phyloP scores from a whole-genome alignment of 2,888 invertebrate genomes.

The Drosophila siamana region DNA sequence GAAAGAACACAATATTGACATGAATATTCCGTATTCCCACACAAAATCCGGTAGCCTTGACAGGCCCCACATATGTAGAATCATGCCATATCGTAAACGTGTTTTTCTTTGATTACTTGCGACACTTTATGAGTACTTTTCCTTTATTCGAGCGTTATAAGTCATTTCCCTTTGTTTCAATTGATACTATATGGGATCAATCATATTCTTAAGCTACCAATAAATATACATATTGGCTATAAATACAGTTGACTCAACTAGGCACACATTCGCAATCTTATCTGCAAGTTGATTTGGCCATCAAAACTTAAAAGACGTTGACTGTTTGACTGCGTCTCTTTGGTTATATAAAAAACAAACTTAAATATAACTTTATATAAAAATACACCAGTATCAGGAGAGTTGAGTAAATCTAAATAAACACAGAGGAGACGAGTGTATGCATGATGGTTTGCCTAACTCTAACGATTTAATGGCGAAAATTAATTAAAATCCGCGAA shows the following conservation, averaged over 20 bases:
- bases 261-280: conserved; percentile 52
- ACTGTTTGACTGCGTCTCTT: conserved; percentile 1
- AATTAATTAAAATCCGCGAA: conserved; percentile 18
- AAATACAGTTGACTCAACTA: conserved; percentile 34
- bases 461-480: conserved; percentile 23
- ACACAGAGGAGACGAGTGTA: conserved; percentile 19
- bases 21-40: conserved; percentile 13
- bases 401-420: conserved; percentile 52
- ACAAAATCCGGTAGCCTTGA: conserved; percentile 33
- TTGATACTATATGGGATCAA: conserved; percentile 24
- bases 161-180: conserved; percentile 32
- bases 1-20: conserved; percentile 10
- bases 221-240: conserved; percentile 40
- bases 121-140: conserved; percentile 16
- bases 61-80: conserved; percentile 22
- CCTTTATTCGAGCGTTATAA: conserved; percentile 25
- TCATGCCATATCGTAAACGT: conserved; percentile 20
- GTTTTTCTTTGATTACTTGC: conserved; percentile 42
- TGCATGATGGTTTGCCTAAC: background rate
- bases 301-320: conserved; percentile 9
- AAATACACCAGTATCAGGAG: conserved; percentile 24
- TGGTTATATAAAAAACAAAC: conserved; percentile 5
- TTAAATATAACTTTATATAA: background rate
- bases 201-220: conserved; percentile 35
- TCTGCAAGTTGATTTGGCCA: conserved; percentile 32